phyloP scores from a whole-genome alignment of 2,113 vertebrate species.

The Rhagologus leucostigma region DNA sequence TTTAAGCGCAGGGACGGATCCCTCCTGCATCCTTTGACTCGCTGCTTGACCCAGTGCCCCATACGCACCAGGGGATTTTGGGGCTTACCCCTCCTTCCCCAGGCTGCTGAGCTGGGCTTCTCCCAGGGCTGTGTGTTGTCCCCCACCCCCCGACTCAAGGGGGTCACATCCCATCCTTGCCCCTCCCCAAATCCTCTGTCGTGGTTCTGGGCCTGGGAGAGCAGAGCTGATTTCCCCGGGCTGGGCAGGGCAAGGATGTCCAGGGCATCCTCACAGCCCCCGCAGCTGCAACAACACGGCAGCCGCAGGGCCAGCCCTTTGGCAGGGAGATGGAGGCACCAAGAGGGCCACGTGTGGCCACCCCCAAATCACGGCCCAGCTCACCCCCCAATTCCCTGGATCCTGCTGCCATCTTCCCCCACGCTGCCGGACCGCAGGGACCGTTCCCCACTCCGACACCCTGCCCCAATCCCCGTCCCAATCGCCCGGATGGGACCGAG shows the following conservation, averaged over 20 bases:
- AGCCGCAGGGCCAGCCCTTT: background rate
- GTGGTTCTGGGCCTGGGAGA: background rate
- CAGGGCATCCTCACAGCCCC: background rate
- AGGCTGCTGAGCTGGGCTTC: background rate
- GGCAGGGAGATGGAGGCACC: background rate
- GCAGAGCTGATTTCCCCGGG: background rate
- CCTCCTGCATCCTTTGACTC: background rate
- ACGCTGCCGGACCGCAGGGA: fast-evolving
- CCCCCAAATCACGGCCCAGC: background rate
- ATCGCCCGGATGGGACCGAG: fast-evolving
- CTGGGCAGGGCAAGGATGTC: background rate
- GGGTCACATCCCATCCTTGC: background rate
- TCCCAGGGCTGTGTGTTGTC: background rate
- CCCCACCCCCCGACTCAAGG: fast-evolving
- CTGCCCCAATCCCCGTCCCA: background rate
- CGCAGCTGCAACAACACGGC: background rate
- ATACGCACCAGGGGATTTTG: background rate
- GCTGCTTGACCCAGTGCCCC: background rate
- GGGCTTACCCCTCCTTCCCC: background rate
- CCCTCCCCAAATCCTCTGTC: background rate
- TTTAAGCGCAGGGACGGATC: fast-evolving
- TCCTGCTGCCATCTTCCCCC: background rate
- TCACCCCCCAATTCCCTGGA: fast-evolving
- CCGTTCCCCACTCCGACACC: fast-evolving
- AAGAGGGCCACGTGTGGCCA: fast-evolving